These are phyloP conservation scores for Pangasianodon hypophthalmus DNA, from an alignment of 2,113 vertebrate genomes.

Conservation along the genomic window DNA sequence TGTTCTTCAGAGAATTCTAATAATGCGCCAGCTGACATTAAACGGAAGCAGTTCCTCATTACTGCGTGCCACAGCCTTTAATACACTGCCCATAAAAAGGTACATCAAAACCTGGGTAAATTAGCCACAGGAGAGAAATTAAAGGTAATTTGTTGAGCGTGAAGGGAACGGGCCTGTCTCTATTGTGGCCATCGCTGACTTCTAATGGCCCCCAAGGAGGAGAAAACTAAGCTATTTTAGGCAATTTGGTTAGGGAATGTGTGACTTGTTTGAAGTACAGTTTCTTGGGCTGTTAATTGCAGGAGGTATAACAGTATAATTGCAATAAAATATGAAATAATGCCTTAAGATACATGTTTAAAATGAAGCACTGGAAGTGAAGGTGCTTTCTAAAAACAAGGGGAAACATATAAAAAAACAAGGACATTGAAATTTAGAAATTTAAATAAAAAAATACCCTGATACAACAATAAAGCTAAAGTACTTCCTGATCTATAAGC, in stretches of 20 bases:
- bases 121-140: slow-evolving; percentile 51
- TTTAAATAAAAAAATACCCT: not conserved
- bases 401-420: not conserved
- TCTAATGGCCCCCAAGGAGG: not conserved
- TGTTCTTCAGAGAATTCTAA: slow-evolving; percentile 24
- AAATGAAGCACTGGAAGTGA: not conserved
- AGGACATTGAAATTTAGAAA: not conserved
- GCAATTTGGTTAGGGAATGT: not conserved
- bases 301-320: not conserved
- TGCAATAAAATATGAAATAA: not conserved
- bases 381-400: not conserved
- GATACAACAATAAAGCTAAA: not conserved
- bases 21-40: slow-evolving; percentile 39
- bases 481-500: not conserved
- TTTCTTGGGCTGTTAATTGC: slow-evolving; percentile 5
- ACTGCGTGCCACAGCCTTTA: slow-evolving; percentile 45
- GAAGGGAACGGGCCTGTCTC: slow-evolving; percentile 35
- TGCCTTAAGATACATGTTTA: not conserved
- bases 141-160: slow-evolving; percentile 55
- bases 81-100: slow-evolving; percentile 47
- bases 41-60: slow-evolving; percentile 37
- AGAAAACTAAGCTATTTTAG: slow-evolving; percentile 18
- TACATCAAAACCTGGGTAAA: slow-evolving; percentile 53
- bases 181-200: slow-evolving; percentile 21
- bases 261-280: not conserved